Percentiles rank a stretch among this genome's conserved stretches.
These are phyloP conservation scores for Protomyctophum bolini DNA, from an alignment of 2,113 vertebrate genomes.

Conservation along the genomic window DNA sequence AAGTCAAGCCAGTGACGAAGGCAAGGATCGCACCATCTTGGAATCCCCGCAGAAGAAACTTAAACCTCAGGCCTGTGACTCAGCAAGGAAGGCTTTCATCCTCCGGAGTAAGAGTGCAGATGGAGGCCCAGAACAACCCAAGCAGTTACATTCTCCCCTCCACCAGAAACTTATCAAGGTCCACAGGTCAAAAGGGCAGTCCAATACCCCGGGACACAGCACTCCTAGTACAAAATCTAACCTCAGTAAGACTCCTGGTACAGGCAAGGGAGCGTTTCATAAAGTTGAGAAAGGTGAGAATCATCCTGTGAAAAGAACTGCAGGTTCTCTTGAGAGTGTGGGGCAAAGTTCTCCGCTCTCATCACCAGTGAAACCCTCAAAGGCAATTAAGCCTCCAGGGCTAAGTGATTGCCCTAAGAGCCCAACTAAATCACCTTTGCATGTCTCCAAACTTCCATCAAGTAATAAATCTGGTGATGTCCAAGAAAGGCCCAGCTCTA, in stretches of 20 bases:
- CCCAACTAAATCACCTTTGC: constrained; percentile 57
- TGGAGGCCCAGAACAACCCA: constrained; percentile 63
- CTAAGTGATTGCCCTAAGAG: constrained; percentile 65
- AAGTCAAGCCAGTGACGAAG: constrained; percentile 69
- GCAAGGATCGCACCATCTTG: constrained; percentile 59
- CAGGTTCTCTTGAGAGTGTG: constrained; percentile 65
- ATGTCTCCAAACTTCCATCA: constrained; percentile 56
- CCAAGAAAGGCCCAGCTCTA: constrained; percentile 70
- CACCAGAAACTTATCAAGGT: constrained; percentile 78
- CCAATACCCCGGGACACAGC: constrained; percentile 61
- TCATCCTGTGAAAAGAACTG: constrained; percentile 37
- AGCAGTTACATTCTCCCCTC: constrained; percentile 71
- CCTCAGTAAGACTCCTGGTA: constrained; percentile 79
- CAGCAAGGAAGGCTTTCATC: constrained; percentile 69
- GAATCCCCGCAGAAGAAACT: constrained; percentile 73
- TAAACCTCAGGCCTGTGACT: constrained; percentile 62
- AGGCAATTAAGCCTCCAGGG: constrained; percentile 71
- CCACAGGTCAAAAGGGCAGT: constrained; percentile 67
- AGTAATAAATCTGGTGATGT: constrained; percentile 54
- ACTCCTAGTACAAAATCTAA: constrained; percentile 74
- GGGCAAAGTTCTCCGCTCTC: constrained; percentile 74
- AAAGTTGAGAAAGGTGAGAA: constrained; percentile 68
- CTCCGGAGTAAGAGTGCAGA: constrained; percentile 62
- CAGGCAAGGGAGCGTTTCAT: constrained; percentile 76
- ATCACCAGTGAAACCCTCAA: constrained; percentile 78